phyloP scores from a whole-genome alignment of 2,113 vertebrate genomes.

The Anarrhichthys ocellatus region DNA sequence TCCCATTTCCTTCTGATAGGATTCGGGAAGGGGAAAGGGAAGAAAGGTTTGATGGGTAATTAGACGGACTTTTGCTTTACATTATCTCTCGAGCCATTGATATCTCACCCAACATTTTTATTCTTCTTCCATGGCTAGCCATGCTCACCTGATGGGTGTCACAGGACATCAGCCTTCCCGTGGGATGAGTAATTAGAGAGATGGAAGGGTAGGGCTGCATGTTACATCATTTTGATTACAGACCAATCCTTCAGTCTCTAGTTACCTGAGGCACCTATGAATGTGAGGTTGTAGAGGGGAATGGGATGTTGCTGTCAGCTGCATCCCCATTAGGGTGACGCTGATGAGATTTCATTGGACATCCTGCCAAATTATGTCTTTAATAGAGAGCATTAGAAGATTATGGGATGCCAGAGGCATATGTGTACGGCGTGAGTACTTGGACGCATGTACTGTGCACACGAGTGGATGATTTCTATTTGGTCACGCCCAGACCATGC shows the following conservation, averaged over 20 bases:
- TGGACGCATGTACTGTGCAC: not conserved
- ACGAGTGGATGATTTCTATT: not conserved
- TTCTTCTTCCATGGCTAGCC: not conserved
- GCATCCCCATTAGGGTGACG: not conserved
- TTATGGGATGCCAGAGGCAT: not conserved
- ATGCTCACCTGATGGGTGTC: conserved; percentile 8
- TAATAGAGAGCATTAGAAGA: not conserved
- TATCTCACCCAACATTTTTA: not conserved
- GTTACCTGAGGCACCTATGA: not conserved
- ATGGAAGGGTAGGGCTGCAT: not conserved
- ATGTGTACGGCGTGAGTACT: not conserved
- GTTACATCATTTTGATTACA: not conserved
- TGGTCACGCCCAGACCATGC: not conserved
- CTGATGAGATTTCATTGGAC: not conserved
- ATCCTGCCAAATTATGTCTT: not conserved
- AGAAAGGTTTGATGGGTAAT: not conserved
- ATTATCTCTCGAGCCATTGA: not conserved
- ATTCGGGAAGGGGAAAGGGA: not conserved
- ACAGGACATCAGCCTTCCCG: not conserved
- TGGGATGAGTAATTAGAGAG: not conserved
- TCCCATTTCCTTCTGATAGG: not conserved
- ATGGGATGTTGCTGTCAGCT: not conserved
- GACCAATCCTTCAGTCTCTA: not conserved
- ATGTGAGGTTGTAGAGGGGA: not conserved
- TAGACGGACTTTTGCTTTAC: not conserved